These are phyloP conservation scores for Rhinolophus ferrumequinum DNA, from an alignment of 2,113 vertebrate species.

Conservation along the genomic window DNA sequence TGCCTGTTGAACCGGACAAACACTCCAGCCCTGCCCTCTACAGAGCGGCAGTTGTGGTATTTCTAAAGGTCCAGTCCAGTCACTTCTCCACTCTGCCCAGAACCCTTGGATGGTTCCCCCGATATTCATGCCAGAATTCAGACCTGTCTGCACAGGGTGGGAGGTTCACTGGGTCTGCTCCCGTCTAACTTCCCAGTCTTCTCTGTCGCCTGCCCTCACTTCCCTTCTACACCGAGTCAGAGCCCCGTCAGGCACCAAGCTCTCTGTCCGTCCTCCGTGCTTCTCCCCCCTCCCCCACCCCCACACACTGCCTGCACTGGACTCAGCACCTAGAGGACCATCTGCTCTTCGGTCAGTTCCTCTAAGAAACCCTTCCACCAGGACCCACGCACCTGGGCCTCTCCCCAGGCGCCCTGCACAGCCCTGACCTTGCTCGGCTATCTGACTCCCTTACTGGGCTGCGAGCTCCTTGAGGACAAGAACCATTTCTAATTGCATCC, in stretches of 20 bases:
- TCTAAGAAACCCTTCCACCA: not conserved
- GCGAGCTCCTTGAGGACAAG: not conserved
- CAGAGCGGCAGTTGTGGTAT: not conserved
- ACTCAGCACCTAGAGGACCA: not conserved
- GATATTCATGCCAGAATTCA: not conserved
- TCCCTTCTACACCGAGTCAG: not conserved
- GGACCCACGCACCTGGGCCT: not conserved
- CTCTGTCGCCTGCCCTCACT: too few species aligned
- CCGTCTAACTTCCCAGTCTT: not conserved
- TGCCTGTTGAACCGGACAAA: too few species aligned
- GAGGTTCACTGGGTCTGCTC: not conserved
- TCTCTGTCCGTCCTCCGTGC: not conserved
- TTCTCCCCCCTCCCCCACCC: not conserved
- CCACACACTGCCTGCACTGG: too few species aligned
- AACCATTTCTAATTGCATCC: not conserved
- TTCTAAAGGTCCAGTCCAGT: not conserved
- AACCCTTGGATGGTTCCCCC: not conserved
- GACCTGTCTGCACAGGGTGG: not conserved
- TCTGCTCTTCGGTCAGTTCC: not conserved
- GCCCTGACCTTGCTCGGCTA: fast-evolving
- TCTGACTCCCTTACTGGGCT: not conserved
- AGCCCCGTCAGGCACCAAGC: not conserved
- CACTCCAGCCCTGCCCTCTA: not conserved
- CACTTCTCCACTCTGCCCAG: not conserved
- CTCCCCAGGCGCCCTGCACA: fast-evolving